These are phyloP conservation scores for Thereva unica DNA, from an alignment of 2,888 invertebrate genomes.

Conservation along the genomic window DNA sequence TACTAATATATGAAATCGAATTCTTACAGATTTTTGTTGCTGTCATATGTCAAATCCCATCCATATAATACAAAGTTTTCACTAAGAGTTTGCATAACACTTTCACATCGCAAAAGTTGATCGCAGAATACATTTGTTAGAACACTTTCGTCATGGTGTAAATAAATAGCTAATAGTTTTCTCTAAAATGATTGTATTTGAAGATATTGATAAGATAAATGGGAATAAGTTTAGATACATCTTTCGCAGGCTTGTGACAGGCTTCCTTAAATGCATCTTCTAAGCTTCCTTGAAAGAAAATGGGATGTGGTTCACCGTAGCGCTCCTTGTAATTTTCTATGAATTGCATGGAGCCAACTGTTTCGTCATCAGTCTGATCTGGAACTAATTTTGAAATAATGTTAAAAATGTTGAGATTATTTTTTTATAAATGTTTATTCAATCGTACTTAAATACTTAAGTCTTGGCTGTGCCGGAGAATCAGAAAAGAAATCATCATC, in stretches of 20 bases:
- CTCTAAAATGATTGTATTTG: conserved; percentile 64
- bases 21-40: conserved; percentile 79
- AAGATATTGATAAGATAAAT: neutral
- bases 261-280: conserved; percentile 91
- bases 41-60: conserved; percentile 92
- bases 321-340: conserved; percentile 81
- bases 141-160: conserved; percentile 95
- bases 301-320: conserved; percentile 79
- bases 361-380: conserved; percentile 83
- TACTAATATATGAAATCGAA: neutral
- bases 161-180: conserved; percentile 89
- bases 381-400: conserved; percentile 67
- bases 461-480: conserved; percentile 69
- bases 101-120: conserved; percentile 88
- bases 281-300: conserved; percentile 88
- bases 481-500: conserved; percentile 89
- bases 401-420: conserved; percentile 13
- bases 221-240: conserved; percentile 62
- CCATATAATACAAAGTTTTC: conserved; percentile 94
- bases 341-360: conserved; percentile 83
- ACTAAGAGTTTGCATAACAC: conserved; percentile 84
- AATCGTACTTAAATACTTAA: conserved; percentile 75
- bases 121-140: conserved; percentile 97
- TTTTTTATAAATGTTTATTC: conserved; percentile 1
- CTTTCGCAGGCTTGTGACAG: conserved; percentile 85